These are phyloP conservation scores for Caenorhabditis macrosperma DNA, from an alignment of 2,888 invertebrate species.

Conservation along the genomic window DNA sequence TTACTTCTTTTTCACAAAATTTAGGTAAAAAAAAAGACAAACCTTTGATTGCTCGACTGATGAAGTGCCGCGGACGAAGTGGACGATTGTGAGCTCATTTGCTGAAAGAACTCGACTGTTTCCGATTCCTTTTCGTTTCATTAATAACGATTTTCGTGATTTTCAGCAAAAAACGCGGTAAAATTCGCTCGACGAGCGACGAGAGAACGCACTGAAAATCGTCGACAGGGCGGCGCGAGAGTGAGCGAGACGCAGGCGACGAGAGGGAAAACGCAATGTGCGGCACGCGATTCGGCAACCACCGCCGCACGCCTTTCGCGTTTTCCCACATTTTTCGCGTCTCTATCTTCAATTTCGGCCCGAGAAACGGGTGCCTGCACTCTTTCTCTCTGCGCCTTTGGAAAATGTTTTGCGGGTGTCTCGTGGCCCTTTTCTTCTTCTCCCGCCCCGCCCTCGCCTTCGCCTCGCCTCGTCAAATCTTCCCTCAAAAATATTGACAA, in stretches of 20 bases:
- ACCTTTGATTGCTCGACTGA: conserved; percentile 44
- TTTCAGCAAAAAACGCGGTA: not conserved
- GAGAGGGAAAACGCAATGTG: conserved; percentile 4
- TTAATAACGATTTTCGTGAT: not conserved
- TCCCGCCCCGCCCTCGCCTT: not conserved
- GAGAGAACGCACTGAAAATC: not conserved
- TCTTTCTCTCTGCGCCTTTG: conserved; percentile 19
- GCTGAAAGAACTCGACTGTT: conserved; percentile 1
- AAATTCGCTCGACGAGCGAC: not conserved
- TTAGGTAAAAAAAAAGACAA: not conserved
- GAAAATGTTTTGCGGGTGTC: not conserved
- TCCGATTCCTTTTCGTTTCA: not conserved
- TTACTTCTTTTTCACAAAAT: not conserved
- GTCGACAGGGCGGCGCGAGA: not conserved
- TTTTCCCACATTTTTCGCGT: not conserved
- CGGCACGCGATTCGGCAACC: conserved; percentile 23
- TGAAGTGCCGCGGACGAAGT: conserved; percentile 16
- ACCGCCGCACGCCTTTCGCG: not conserved
- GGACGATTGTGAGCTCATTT: conserved; percentile 40
- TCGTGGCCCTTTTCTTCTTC: not conserved
- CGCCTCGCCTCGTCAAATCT: conserved; percentile 32
- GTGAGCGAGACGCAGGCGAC: conserved; percentile 20
- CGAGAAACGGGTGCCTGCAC: conserved; percentile 19
- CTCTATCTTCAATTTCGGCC: conserved; percentile 37
- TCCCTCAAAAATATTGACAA: conserved; percentile 50